phyloP scores from a whole-genome alignment of 2,888 invertebrate species.

The Opisthograptis luteolata region DNA sequence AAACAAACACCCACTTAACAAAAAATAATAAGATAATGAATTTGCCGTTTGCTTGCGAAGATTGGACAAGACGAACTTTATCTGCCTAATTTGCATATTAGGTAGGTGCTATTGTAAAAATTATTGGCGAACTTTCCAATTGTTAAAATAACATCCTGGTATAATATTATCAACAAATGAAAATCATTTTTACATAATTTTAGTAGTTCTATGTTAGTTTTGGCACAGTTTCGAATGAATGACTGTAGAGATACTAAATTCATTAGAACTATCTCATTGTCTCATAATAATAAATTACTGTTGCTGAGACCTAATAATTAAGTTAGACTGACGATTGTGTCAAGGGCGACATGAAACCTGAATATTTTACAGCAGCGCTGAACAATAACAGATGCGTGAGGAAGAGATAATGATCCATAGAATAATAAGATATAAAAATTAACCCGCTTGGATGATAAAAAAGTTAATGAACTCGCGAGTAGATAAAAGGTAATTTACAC shows the following conservation, averaged over 20 bases:
- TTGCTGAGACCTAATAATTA: neutral
- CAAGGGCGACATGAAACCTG: slow-evolving; percentile 29
- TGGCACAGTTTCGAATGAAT: too few relatives aligned
- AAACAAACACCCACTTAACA: slow-evolving; percentile 29
- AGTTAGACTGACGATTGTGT: slow-evolving; percentile 18
- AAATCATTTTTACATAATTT: too few relatives aligned
- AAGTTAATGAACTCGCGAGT: slow-evolving; percentile 44
- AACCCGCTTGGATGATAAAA: slow-evolving; percentile 39
- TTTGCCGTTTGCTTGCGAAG: slow-evolving; percentile 14
- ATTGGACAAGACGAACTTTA: slow-evolving; percentile 6
- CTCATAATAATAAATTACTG: neutral
- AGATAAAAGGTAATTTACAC: slow-evolving; percentile 10
- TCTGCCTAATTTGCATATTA: slow-evolving; percentile 12
- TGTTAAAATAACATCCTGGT: neutral
- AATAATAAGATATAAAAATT: slow-evolving; percentile 41
- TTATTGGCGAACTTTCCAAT: neutral
- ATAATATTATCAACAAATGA: neutral
- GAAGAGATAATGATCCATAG: slow-evolving; percentile 27
- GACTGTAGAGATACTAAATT: too few relatives aligned
- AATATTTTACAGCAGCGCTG: slow-evolving; percentile 17
- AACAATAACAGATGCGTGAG: slow-evolving; percentile 30
- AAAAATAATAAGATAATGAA: slow-evolving; percentile 22
- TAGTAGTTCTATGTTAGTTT: too few relatives aligned
- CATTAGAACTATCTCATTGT: neutral
- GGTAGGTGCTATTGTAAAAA: too few relatives aligned